Base-by-base conservation (phyloP, 2,888 invertebrate species). In the Halictus ligatus region DNA sequence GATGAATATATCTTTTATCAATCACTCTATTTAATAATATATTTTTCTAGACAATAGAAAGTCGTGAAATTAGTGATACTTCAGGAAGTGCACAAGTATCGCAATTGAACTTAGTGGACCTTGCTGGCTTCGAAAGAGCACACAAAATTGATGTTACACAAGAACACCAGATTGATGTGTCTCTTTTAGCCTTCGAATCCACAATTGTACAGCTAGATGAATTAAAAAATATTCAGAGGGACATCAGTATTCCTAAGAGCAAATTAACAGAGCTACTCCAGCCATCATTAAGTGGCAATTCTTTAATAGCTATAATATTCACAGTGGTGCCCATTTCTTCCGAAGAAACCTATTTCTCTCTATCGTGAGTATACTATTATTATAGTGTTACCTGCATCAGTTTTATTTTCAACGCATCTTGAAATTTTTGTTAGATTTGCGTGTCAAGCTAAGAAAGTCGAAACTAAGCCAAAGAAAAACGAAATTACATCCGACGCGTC, bases 101-200 rank as follows among this genome's bases (percentile, higher is more conserved):
- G 0, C 97, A 97, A 82, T 95, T 98, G 91, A 98, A 98, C 95
- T 96, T 99, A 21, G 98, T 99, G 0, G 98, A 99, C 95, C 95
- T 99, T 87, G 98, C 98, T 2, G 99, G 98, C 0, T 98, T 98
- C 0, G 98, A 99, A 95, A 96, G 98, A 78, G 97, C 97, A 0
- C 96, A 97, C 1, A 97, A 98, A 94, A 98, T 98, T 0, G 97
- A 98, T 0, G 97, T 98, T 7, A 97, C 96, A 0, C 98, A 99
- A 95, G 98, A 98, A 60, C 97, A 97, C 1, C 97, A 97, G 87
- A 98, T 98, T 81, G 98, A 98, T 94, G 96, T 97, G 83, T 97
- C 97, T 7, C 95, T 99, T 8, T 97, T 97, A 0, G 96, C 96
- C 0, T 96, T 99, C 1, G 97, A 97, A 54, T 96, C 97, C 64